Evolutionary conservation across 2,888 invertebrate genomes (phyloP), one percentile per base, ranked within the genome.

Genomic region (Sarcophaga carnaria): DNA sequence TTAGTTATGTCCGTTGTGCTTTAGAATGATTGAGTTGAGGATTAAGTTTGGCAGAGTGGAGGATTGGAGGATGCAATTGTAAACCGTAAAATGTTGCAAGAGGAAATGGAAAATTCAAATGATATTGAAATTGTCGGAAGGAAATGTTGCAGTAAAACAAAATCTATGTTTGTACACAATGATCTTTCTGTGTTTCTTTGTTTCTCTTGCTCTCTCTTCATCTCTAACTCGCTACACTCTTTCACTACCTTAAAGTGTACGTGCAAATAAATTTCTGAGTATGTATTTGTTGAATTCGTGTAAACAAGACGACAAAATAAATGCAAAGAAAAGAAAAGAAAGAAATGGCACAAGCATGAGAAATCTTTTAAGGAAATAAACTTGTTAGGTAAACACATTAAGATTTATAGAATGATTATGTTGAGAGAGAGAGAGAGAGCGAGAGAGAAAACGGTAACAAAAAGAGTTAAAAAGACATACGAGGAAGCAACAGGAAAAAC

Each of bases 101-200:
- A 77, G 83, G 84, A 84, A 87, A 87, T 84, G 64, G 75, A 80
- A 81, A 87, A 86, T 83, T 83, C 75, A 79, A 79, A 84, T 87
- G 70, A 80, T 83, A 80, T 87, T 87, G 74, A 78, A 84, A 78
- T 81, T 81, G 80, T 83, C 80, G 86, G 86, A 86, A 86, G 83
- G 76, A 83, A 74, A 75, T 86, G 86, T 69, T 78, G 69, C 45
- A 45, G 70, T 63, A 76, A 12, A 54, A 54, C 54, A 54, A 54
- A 37, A 70, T 14, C 12, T 54, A 54, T 54, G 54, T 54, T 12
- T 54, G 12, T 12, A 17, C 10, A 54, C 17, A 12, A 54, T 17
- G 17, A 54, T 54, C 54, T 54, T 14, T 54, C 17, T 54, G 0
- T 54, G 3, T 17, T 54, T 5, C 17, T 49, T 49, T 14, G 3